Percentiles rank a stretch among this genome's conserved stretches.
Evolutionary conservation across 2,888 invertebrate genomes (phyloP).

Genomic region (Cosmia pyralina): DNA sequence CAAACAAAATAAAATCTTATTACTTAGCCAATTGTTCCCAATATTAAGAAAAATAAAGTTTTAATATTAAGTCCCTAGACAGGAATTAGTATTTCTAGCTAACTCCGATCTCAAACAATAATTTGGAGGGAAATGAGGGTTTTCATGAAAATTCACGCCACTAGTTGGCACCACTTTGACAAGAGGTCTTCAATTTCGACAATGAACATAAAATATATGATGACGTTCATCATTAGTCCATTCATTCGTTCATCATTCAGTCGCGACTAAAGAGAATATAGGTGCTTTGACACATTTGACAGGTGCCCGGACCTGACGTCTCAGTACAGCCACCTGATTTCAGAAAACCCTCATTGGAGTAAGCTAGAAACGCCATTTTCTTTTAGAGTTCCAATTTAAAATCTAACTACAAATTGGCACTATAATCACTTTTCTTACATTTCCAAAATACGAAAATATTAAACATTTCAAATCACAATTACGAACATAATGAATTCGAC

Average conservation of each 20-base stretch:
- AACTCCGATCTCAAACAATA: neutral
- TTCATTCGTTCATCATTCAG: too few species aligned
- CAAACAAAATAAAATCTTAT: constrained; percentile 14
- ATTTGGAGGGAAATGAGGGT: neutral
- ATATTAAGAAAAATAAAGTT: constrained; percentile 28
- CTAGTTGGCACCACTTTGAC: too few species aligned
- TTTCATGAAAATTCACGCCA: too few species aligned
- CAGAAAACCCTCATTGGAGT: neutral
- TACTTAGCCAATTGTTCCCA: constrained; percentile 45
- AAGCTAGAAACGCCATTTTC: constrained; percentile 19
- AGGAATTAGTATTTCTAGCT: constrained; percentile 24
- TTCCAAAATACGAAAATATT: constrained; percentile 45
- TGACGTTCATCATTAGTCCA: too few species aligned
- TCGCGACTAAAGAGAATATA: too few species aligned
- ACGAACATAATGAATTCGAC: constrained; percentile 54
- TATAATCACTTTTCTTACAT: constrained; percentile 59
- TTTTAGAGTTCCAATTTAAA: constrained; percentile 40
- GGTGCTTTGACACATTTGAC: too few species aligned
- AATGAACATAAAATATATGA: too few species aligned
- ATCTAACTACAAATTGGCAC: constrained; percentile 64
- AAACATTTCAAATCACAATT: constrained; percentile 47
- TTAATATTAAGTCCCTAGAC: constrained; percentile 43
- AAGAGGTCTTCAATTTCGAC: too few species aligned
- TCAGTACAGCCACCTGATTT: too few species aligned
- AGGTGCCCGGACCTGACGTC: too few species aligned